These are phyloP conservation scores for Bryconaethiops microstoma DNA, from an alignment of 2,797 vertebrate genomes.

Conservation along the genomic window DNA sequence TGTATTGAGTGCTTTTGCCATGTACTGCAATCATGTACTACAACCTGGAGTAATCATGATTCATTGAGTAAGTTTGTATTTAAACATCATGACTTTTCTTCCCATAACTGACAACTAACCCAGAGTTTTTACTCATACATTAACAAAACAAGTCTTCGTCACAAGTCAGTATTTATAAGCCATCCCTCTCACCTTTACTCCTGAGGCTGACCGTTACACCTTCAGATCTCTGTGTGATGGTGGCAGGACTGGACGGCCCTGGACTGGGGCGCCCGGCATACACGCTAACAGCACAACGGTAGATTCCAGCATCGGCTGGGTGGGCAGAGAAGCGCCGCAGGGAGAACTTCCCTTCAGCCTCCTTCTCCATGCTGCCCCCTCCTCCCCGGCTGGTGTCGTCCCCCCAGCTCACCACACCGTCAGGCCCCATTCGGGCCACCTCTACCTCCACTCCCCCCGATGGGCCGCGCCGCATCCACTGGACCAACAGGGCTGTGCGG, in stretches of 20 bases:
- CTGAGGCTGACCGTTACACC: conserved; percentile 78
- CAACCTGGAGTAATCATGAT: too few relatives aligned
- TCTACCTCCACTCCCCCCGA: conserved; percentile 71
- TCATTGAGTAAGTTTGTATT: too few relatives aligned
- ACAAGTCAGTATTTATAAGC: not conserved
- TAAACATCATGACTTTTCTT: too few relatives aligned
- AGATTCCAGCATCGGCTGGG: conserved; percentile 76
- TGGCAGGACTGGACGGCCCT: conserved; percentile 65
- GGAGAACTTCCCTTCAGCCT: conserved; percentile 69
- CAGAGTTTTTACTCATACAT: too few relatives aligned
- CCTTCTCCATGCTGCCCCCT: conserved; percentile 79
- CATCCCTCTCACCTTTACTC: conserved; percentile 72
- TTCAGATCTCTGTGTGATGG: conserved; percentile 76
- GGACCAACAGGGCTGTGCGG: conserved; percentile 73
- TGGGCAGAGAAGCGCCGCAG: conserved; percentile 77
- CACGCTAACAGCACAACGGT: conserved; percentile 77
- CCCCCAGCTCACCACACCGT: conserved; percentile 81
- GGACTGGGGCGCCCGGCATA: conserved; percentile 73
- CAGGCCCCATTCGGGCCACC: conserved; percentile 78
- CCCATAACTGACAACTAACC: too few relatives aligned
- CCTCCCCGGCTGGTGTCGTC: conserved; percentile 75
- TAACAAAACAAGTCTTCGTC: too few relatives aligned
- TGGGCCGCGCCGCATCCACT: conserved; percentile 77
- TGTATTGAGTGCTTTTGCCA: too few relatives aligned
- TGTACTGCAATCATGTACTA: too few relatives aligned